Conservation (phyloP, 2,797 vertebrate species). For the Numenius phaeopus region DNA sequence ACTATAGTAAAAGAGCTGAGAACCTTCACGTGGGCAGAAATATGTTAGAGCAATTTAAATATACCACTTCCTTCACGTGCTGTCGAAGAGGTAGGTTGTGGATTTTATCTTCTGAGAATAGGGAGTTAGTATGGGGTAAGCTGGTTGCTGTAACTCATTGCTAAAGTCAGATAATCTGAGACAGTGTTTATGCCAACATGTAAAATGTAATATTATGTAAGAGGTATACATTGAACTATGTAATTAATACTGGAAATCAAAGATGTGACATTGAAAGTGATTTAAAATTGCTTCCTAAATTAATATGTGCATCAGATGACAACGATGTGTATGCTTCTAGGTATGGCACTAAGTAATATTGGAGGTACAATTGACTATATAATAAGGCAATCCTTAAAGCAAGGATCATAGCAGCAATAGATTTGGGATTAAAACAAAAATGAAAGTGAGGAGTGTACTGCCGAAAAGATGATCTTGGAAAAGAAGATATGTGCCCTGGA, state of each 20-base stretch:
- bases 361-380: background rate
- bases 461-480: constrained; percentile 10
- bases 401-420: background rate
- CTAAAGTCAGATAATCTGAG: background rate
- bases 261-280: background rate
- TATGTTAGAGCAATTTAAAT: background rate
- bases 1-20: constrained; percentile 16
- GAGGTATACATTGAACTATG: fast-evolving
- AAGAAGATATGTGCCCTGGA: background rate
- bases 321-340: background rate
- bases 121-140: background rate
- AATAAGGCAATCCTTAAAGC: background rate
- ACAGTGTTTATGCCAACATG: background rate
- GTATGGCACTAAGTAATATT: background rate
- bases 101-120: constrained; percentile 4
- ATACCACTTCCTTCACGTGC: background rate
- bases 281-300: background rate
- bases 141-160: background rate
- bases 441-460: background rate
- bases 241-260: background rate
- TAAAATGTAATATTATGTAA: background rate
- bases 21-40: background rate
- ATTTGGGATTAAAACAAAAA: constrained; percentile 33
- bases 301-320: background rate
- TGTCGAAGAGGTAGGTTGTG: background rate